Evolutionary conservation across 2,888 invertebrate species (phyloP).

Genomic region (Asteroscopus sphinx): DNA sequence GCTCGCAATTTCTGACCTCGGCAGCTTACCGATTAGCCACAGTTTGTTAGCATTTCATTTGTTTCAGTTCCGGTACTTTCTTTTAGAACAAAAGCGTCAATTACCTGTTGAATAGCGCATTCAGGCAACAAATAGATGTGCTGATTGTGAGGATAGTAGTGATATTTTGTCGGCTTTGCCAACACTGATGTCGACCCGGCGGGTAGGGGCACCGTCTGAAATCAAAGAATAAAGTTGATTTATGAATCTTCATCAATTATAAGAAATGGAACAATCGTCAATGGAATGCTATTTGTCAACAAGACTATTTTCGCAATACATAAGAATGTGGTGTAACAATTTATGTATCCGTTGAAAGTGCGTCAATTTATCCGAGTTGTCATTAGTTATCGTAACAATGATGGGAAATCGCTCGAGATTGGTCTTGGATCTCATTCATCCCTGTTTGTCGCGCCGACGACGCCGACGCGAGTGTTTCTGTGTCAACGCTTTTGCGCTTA

Average conservation of each 20-base stretch:
- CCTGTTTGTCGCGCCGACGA: constrained; percentile 61
- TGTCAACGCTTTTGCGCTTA: constrained; percentile 70
- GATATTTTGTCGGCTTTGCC: constrained; percentile 97
- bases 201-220: constrained; percentile 92
- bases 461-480: constrained; percentile 72
- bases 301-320: constrained; percentile 57
- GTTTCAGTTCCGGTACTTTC: constrained; percentile 46
- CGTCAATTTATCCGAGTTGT: constrained; percentile 72
- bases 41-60: constrained; percentile 45
- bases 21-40: constrained; percentile 31
- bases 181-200: constrained; percentile 92
- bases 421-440: constrained; percentile 70
- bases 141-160: constrained; percentile 98
- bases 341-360: constrained; percentile 72
- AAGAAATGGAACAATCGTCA: constrained; percentile 44
- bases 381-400: constrained; percentile 77
- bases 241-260: constrained; percentile 42
- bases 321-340: constrained; percentile 58
- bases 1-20: constrained; percentile 25
- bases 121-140: constrained; percentile 97
- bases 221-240: constrained; percentile 69
- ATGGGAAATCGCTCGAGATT: constrained; percentile 76
- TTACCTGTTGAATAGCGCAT: constrained; percentile 97
- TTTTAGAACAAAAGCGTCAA: constrained; percentile 60
- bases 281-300: constrained; percentile 56